Evolutionary conservation across 2,797 vertebrate genomes (phyloP).

Genomic region (Mallotus villosus): DNA sequence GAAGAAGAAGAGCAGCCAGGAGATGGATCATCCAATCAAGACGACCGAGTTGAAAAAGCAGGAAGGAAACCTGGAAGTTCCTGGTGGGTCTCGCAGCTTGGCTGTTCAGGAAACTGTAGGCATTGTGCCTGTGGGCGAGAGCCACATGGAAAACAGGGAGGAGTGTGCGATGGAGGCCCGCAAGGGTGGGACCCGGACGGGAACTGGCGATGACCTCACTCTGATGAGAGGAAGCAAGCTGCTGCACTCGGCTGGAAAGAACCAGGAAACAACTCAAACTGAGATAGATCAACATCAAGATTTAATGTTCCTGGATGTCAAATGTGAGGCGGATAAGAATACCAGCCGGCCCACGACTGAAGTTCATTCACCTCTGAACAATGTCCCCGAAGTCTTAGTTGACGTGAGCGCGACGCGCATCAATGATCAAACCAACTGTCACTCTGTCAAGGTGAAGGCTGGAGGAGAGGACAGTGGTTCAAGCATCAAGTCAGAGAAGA

Average conservation of each 20-base stretch:
- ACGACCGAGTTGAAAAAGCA: slow-evolving; percentile 26
- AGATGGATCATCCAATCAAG: slow-evolving; percentile 56
- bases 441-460: no score
- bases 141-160: slow-evolving; percentile 25
- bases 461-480: no score
- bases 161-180: slow-evolving; percentile 30
- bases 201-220: slow-evolving; percentile 15
- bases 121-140: slow-evolving; percentile 26
- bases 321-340: slow-evolving; percentile 48
- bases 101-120: slow-evolving; percentile 1
- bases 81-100: slow-evolving; percentile 8
- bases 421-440: no score
- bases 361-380: slow-evolving; percentile 66
- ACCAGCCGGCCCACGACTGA: slow-evolving; percentile 54
- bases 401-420: neutral
- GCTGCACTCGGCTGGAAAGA: slow-evolving; percentile 22
- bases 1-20: slow-evolving; percentile 36
- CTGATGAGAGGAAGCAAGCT: slow-evolving; percentile 33
- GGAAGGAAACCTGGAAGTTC: slow-evolving; percentile 28
- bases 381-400: neutral
- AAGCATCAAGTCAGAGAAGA: neutral
- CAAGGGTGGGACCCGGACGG: slow-evolving; percentile 29
- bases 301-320: slow-evolving; percentile 47
- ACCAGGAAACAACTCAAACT: slow-evolving; percentile 24
- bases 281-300: slow-evolving; percentile 42